Percentiles rank a stretch among this genome's conserved stretches.
Evolutionary conservation across 2,797 vertebrate species (phyloP).

Genomic region (Pelodytes ibericus): DNA sequence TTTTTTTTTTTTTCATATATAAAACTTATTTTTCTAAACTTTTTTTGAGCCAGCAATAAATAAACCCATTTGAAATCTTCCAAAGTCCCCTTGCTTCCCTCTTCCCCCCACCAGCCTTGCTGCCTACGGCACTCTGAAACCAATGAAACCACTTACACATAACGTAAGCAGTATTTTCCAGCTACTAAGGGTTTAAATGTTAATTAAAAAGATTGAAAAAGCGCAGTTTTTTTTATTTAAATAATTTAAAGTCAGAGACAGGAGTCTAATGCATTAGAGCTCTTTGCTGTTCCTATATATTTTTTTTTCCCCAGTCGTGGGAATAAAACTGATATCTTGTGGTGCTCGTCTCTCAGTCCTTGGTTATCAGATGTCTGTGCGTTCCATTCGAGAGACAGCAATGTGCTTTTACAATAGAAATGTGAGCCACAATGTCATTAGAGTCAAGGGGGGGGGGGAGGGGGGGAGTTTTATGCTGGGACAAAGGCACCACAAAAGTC

Average conservation of each 20-base stretch:
- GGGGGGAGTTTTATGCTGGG: not conserved
- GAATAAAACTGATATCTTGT: conserved; percentile 26
- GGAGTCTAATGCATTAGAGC: conserved; percentile 19
- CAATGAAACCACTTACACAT: not conserved
- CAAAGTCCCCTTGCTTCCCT: not conserved
- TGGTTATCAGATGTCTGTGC: conserved; percentile 44
- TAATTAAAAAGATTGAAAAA: not conserved
- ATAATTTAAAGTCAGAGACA: conserved; percentile 12
- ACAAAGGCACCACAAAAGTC: conserved; percentile 18
- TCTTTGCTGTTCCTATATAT: conserved; percentile 24
- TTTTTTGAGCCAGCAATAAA: conserved; percentile 4
- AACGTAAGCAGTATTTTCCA: no score
- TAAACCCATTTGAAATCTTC: not conserved
- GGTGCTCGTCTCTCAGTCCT: conserved; percentile 12
- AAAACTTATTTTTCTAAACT: conserved; percentile 29
- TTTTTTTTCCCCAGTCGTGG: not conserved
- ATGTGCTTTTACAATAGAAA: conserved; percentile 35
- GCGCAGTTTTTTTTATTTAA: conserved; percentile 7
- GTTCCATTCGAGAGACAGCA: conserved; percentile 33
- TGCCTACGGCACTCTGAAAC: not conserved
- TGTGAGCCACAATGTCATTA: conserved; percentile 44
- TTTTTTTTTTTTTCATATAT: no score
- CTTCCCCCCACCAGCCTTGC: not conserved
- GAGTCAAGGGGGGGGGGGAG: conserved; percentile 11
- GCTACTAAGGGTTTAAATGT: conserved; percentile 11